Evolutionary conservation across 2,888 invertebrate genomes (phyloP), one percentile per base, ranked within the genome.

Genomic region (Rhagonycha fulva): DNA sequence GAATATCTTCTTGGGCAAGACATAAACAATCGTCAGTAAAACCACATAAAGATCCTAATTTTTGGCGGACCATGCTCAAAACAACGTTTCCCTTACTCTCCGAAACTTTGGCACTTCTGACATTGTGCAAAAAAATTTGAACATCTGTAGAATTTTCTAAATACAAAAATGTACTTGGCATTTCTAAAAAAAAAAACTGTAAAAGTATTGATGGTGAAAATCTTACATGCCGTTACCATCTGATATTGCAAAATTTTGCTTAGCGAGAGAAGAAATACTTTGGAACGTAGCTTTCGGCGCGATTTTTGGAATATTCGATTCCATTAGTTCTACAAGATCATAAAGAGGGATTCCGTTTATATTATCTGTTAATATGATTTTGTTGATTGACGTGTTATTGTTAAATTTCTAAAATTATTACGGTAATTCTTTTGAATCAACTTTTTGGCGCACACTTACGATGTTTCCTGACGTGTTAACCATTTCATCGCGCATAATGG

Each of bases 141-240:
- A 87, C 69, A 28, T 82, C 82, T 5, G 80, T 80, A 4, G 85
- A 84, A 77, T 82, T 85, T 80, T 87, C 87, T 24, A 87, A 81
- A 78, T 87, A 87, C 81, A 87, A 81, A 71, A 83, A 84, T 72
- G 85, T 83, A 68, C 79, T 82, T 23, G 85, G 83, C 71, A 86
- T 76, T 73, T 79, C 87, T 87, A 60, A 14, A 81, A 83, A 71
- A 72, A 32, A 72, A 78, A 2, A 63, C 23, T 28, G 7, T 24
- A 69, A 14, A 62, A 12, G 7, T 68, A 14, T 26, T 24, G n/a
- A 68, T n/a, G 14, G 7, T 47, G 2, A 7, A 47, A 2, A 2
- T n/a, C 2, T n/a, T 47, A 28, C 0, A 26, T 24, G 5, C 2
- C 9, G 24, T 47, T 60, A 72, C 72, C 72, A 24, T 72, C 26